Base-by-base conservation (phyloP, 2,113 vertebrate species). In the Hydrochoerus hydrochaeris region DNA sequence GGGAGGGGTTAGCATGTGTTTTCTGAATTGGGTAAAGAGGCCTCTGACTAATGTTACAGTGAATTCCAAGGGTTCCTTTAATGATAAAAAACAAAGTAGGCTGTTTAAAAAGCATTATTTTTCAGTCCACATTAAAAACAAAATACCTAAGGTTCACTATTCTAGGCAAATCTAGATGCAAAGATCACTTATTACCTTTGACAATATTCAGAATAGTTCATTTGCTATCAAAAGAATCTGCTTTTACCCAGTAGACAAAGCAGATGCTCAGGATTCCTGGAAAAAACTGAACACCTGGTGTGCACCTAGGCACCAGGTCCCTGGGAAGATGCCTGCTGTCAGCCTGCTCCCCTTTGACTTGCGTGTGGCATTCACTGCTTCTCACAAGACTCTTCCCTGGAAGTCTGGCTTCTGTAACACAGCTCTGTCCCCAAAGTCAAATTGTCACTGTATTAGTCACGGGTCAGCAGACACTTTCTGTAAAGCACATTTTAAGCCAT, bases 141-240 rank as follows among this genome's bases (percentile, higher is more conserved):
- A 91, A 94, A 46, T 82, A 46, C 6, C 54, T 14, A 44, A 71
- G 69, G 44, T 46, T 46, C 44, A 1, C 41, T 11, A 22, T 77
- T 46, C 73, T 35, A 49, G 49, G 28, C 46, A 80, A 52, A 80
- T 41, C 46, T 85, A 35, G 24, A 80, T 67, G 77, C 73, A 90
- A 96, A 95, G 11, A 28, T 75, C 5, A 35, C 13, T 94, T 3
- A 24, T 14, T 52, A 41, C 63, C 16, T 95, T 63, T 65, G 71
- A 67, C 26, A 78, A 60, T 63, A 95, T n/a, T 77, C 41, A 96
- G 44, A 41, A 73, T 8, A 4, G 49, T 54, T 52, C 95, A 65
- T 49, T 60, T 87, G 13, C 49, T 92, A 95, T 95, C 60, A 82
- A 85, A 90, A 54, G 63, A 96, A 44, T 65, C 60, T 7, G 19